phyloP scores from a whole-genome alignment of 1,140 invertebrate genomes.

The Saccostrea echinata region DNA sequence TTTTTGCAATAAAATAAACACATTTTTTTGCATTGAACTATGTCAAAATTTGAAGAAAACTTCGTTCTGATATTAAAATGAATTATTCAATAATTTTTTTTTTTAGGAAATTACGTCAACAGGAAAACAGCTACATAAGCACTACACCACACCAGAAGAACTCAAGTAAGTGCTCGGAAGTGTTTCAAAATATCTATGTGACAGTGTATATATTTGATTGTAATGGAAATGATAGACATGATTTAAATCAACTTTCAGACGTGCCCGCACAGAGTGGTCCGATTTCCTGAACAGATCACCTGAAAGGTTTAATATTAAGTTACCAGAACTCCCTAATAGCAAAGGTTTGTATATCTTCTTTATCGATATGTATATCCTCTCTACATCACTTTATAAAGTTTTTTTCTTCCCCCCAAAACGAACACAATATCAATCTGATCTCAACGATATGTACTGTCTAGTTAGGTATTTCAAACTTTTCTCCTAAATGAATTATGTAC shows the following conservation, averaged over 20 bases:
- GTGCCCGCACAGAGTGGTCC: slow-evolving; percentile 73
- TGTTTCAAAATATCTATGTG: neutral
- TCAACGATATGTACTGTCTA: neutral
- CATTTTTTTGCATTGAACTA: no score
- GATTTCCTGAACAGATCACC: slow-evolving; percentile 74
- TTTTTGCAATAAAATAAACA: no score
- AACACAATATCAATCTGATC: neutral
- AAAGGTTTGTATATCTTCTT: slow-evolving; percentile 54
- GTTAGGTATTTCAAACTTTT: no score
- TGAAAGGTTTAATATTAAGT: slow-evolving; percentile 73
- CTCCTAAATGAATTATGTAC: no score
- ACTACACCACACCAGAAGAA: slow-evolving; percentile 75
- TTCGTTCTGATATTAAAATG: neutral
- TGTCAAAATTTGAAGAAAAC: no score
- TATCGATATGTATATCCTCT: neutral
- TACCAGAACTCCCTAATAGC: slow-evolving; percentile 70
- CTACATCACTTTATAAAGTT: neutral
- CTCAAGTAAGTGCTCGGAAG: slow-evolving; percentile 69
- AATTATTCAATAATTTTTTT: neutral
- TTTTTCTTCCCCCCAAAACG: neutral
- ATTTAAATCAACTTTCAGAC: slow-evolving; percentile 58
- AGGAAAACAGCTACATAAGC: slow-evolving; percentile 71
- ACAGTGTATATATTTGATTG: neutral
- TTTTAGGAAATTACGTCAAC: slow-evolving; percentile 73
- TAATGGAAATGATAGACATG: neutral